A percentile compares a stretch with the other conserved stretches of the same genome.
Conservation (phyloP, 2,888 invertebrate genomes). For the Calliphora vomitoria region DNA sequence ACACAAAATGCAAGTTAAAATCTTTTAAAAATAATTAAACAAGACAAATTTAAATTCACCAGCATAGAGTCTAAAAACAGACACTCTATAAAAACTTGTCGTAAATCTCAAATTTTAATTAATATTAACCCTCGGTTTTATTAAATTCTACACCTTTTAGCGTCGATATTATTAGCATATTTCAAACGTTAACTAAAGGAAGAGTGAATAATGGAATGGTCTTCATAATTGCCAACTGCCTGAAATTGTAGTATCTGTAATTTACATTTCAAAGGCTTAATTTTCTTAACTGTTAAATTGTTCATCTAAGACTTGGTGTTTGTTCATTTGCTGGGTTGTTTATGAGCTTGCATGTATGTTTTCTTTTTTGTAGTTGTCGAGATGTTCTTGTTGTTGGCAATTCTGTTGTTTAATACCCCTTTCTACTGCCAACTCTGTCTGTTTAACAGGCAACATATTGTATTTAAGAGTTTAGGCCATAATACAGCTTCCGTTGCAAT, state of each 20-base stretch:
- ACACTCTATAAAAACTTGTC: neutral
- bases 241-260: slow-evolving; percentile 50
- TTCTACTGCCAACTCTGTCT: slow-evolving; percentile 1
- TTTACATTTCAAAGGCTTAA: slow-evolving; percentile 65
- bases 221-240: slow-evolving; percentile 36
- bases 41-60: neutral
- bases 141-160: slow-evolving; percentile 43
- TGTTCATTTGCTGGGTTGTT: slow-evolving; percentile 24
- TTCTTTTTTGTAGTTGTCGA: neutral
- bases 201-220: slow-evolving; percentile 9
- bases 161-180: slow-evolving; percentile 40
- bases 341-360: slow-evolving; percentile 32
- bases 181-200: slow-evolving; percentile 31
- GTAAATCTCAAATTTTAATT: slow-evolving; percentile 3
- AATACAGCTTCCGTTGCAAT: slow-evolving; percentile 71
- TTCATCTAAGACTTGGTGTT: slow-evolving; percentile 20
- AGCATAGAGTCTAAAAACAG: neutral
- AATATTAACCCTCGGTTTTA: neutral
- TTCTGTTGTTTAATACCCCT: slow-evolving; percentile 34
- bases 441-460: slow-evolving; percentile 58
- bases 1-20: slow-evolving; percentile 3
- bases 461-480: slow-evolving; percentile 71
- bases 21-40: slow-evolving; percentile 33
- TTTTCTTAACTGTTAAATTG: slow-evolving; percentile 54
- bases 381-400: slow-evolving; percentile 31